Conservation (phyloP, 2,888 invertebrate genomes). For the Mimumesa dahlbomi region DNA sequence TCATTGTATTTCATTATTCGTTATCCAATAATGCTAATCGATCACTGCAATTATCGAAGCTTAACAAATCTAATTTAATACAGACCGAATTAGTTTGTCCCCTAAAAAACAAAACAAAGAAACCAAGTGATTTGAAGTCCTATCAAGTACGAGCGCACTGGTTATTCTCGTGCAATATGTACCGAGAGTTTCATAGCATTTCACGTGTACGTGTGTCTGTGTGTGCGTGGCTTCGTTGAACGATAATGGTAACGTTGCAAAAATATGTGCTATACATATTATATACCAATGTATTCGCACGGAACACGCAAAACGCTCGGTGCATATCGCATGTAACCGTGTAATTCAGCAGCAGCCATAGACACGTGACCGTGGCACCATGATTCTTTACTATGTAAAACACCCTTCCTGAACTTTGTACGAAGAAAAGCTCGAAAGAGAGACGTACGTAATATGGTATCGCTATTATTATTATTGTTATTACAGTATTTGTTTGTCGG, state of each 20-base stretch:
- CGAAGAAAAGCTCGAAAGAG: neutral
- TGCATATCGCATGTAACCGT: slow-evolving; percentile 2
- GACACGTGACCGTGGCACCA: neutral
- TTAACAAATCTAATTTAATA: too few relatives aligned
- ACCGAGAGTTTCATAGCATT: neutral
- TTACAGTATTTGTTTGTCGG: slow-evolving; percentile 27
- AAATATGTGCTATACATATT: neutral
- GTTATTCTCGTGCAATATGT: neutral
- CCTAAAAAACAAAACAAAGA: neutral
- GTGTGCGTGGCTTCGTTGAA: too few relatives aligned
- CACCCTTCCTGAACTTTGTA: neutral
- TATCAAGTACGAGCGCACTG: neutral
- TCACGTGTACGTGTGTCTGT: too few relatives aligned
- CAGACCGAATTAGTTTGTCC: too few relatives aligned
- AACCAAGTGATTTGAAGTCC: neutral
- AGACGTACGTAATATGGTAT: neutral
- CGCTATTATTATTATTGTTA: slow-evolving; percentile 4
- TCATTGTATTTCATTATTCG: too few relatives aligned
- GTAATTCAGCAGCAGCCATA: slow-evolving; percentile 15
- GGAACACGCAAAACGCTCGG: neutral
- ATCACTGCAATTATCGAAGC: too few relatives aligned
- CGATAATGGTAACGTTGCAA: neutral
- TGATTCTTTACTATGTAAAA: neutral
- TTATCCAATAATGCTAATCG: too few relatives aligned
- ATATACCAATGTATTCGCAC: neutral